Percentiles rank a stretch among this genome's conserved stretches.
Evolutionary conservation across 2,888 invertebrate genomes (phyloP).

Genomic region (Antitype chi): DNA sequence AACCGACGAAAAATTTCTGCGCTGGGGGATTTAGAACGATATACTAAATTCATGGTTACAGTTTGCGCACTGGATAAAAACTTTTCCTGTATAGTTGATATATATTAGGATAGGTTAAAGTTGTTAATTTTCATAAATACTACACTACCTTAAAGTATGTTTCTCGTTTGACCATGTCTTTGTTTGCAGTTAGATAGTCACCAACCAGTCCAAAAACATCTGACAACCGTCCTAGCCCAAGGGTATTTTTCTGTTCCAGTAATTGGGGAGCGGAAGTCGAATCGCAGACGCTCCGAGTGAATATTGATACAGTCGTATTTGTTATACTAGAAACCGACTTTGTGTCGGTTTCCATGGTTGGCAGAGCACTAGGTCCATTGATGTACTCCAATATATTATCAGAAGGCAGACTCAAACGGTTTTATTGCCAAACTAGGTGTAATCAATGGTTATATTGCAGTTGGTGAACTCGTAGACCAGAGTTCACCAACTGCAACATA

Average conservation of each 20-base stretch:
- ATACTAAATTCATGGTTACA: no score
- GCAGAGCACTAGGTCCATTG: no score
- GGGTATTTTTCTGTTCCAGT: slow-evolving; percentile 5
- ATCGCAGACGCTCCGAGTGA: slow-evolving; percentile 7
- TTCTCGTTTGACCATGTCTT: background rate
- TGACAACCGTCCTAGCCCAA: slow-evolving; percentile 1
- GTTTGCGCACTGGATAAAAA: no score
- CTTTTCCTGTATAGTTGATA: no score
- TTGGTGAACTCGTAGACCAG: no score
- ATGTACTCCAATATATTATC: background rate
- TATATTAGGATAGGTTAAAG: background rate
- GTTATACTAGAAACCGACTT: slow-evolving; percentile 20
- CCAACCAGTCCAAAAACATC: background rate
- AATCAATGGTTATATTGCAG: no score
- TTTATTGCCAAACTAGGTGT: background rate
- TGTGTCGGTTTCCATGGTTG: no score
- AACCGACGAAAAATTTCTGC: no score
- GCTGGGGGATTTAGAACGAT: no score
- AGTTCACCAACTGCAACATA: no score
- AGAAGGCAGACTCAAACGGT: background rate
- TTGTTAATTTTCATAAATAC: background rate
- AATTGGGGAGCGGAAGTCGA: slow-evolving; percentile 23
- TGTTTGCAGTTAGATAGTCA: background rate
- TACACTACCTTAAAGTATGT: background rate
- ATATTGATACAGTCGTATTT: slow-evolving; percentile 14